Evolutionary conservation across 2,888 invertebrate species (phyloP), one percentile per base, ranked within the genome.

Genomic region (Spodoptera exigua): DNA sequence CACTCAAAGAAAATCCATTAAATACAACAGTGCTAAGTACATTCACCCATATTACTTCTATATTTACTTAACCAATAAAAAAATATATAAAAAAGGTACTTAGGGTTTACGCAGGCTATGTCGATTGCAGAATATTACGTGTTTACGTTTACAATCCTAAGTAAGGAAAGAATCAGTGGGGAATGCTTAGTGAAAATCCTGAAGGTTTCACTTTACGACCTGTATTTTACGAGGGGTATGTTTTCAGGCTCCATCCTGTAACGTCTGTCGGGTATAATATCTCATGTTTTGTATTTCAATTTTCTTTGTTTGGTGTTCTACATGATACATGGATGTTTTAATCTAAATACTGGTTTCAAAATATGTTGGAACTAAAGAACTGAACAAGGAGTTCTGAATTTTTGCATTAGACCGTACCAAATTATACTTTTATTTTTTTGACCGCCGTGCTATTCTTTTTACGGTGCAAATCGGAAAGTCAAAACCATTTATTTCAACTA

Each of bases 161-260:
- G 71, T 69, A 58, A 70, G 57, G 39, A 54, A 73, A 81, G 65
- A 87, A 86, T 86, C 89, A 79, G 80, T 54, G 57, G 76, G 79
- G 80, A 81, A 84, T 81, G 83, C 78, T 81, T 80, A 82, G 76
- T 73, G 67, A 59, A 81, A 84, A 85, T 83, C 83, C 82, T 74
- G 77, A 75, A 82, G 80, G 76, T 81, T 79, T 71, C 72, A 76
- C 85, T 89, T 91, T 89, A 89, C 82, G 89, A 88, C 65, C 81
- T 75, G 32, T 45, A 43, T 55, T 69, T 69, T 68, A 69, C 61
- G 74, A 73, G 34, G 61, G 82, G 86, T 86, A 53, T 60, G 54
- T 67, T 58, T 73, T 48, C 44, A 18, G 17, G 34, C 14, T 44
- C 68, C 52, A 46, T 21, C 49, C 39, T 59, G 14, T 40, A 68